phyloP scores from a whole-genome alignment of 2,888 invertebrate genomes.

The Marronus borbonicus region DNA sequence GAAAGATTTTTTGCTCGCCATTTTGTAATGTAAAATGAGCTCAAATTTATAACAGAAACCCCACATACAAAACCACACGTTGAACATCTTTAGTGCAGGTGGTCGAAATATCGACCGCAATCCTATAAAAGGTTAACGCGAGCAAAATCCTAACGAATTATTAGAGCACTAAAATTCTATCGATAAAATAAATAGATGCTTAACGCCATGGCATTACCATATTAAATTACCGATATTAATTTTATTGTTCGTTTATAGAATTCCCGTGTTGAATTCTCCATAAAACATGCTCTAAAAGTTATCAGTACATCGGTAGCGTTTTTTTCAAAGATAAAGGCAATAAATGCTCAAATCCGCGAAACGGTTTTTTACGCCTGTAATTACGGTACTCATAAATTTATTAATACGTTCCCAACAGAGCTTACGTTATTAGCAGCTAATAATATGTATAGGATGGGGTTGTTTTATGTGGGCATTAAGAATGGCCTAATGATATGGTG shows the following conservation, averaged over 20 bases:
- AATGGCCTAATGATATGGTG: no score
- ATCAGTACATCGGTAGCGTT: background rate
- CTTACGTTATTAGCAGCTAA: no score
- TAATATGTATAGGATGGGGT: no score
- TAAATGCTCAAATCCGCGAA: background rate
- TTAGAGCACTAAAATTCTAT: background rate
- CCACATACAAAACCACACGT: no score
- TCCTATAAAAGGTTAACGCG: no score
- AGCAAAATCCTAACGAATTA: no score
- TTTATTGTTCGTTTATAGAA: slow-evolving; percentile 17
- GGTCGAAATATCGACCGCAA: no score
- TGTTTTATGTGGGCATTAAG: no score
- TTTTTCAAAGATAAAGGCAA: background rate
- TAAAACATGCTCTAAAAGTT: background rate
- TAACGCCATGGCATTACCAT: background rate
- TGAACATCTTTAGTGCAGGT: no score
- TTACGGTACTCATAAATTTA: slow-evolving; percentile 2
- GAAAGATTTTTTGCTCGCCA: no score
- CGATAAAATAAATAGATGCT: background rate
- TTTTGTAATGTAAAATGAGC: no score
- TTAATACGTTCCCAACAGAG: background rate
- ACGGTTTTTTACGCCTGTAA: background rate
- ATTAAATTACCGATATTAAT: slow-evolving; percentile 12
- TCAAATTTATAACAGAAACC: no score
- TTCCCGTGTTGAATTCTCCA: background rate